Evolutionary conservation across 2,888 invertebrate species (phyloP).

Genomic region (Theretra japonica): DNA sequence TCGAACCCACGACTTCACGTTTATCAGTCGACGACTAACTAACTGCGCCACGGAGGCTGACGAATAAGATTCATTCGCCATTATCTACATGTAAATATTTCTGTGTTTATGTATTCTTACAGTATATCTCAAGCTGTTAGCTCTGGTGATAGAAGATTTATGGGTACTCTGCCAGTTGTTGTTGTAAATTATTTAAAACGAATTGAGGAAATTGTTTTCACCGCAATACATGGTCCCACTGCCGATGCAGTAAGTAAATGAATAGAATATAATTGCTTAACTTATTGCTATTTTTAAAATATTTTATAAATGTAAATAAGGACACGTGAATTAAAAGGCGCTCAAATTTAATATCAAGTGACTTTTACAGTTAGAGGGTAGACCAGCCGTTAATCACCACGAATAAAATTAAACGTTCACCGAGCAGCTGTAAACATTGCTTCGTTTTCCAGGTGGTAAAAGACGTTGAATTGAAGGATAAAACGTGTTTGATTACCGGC

Average conservation of each 20-base stretch:
- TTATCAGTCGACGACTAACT: no score
- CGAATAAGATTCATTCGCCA: no score
- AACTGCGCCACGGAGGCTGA: no score
- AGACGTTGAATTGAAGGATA: constrained; percentile 91
- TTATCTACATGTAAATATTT: no score
- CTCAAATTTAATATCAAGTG: no score
- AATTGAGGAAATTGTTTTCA: constrained; percentile 45
- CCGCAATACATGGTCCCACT: constrained; percentile 57
- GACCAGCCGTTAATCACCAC: no score
- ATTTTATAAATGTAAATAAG: no score
- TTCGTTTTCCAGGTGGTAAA: constrained; percentile 86
- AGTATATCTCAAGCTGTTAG: constrained; percentile 31
- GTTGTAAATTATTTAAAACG: constrained; percentile 46
- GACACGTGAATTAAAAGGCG: no score
- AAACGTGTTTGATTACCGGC: constrained; percentile 95
- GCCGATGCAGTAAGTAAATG: constrained; percentile 55
- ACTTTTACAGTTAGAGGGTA: no score
- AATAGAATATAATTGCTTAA: neutral
- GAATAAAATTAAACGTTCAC: no score
- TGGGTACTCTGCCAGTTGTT: constrained; percentile 42
- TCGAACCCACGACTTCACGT: no score
- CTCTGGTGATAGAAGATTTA: constrained; percentile 40
- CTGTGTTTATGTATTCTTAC: neutral
- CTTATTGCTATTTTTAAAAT: no score
- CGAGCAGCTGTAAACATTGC: neutral